phyloP scores from a whole-genome alignment of 2,888 invertebrate species.

The Adelphocoris suturalis region DNA sequence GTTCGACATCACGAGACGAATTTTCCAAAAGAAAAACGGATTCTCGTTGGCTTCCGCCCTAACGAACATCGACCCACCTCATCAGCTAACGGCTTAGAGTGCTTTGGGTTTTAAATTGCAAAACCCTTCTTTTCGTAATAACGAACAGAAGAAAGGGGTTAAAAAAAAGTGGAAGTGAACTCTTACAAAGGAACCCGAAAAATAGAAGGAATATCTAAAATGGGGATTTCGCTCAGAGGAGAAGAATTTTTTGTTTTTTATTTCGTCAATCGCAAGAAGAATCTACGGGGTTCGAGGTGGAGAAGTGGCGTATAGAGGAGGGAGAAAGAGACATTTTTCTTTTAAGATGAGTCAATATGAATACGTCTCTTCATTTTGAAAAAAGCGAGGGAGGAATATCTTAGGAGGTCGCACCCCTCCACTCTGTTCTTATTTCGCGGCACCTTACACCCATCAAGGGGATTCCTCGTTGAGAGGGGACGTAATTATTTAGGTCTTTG shows the following conservation, averaged over 20 bases:
- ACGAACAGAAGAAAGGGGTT: not conserved
- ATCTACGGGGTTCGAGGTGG: not conserved
- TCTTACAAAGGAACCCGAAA: not conserved
- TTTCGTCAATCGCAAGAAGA: not conserved
- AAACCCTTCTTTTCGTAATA: not conserved
- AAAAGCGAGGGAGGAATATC: not conserved
- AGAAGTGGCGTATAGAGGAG: not conserved
- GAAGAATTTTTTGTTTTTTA: not conserved
- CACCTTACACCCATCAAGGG: constrained; percentile 27
- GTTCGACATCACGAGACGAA: too few species aligned
- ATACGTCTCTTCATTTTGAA: not conserved
- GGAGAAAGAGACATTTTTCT: not conserved
- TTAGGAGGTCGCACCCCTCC: not conserved
- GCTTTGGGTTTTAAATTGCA: not conserved
- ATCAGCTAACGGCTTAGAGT: not conserved
- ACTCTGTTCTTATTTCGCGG: not conserved
- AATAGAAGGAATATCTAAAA: not conserved
- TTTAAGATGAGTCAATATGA: not conserved
- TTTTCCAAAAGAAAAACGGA: not conserved
- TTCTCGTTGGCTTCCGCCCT: not conserved
- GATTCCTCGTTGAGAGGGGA: not conserved
- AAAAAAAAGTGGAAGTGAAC: not conserved
- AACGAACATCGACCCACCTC: constrained; percentile 35
- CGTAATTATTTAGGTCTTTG: constrained; percentile 48
- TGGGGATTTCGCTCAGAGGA: not conserved